Percentiles rank a stretch among this genome's conserved stretches.
Conservation (phyloP, 2,797 vertebrate genomes). For the Psittacula derbiana region DNA sequence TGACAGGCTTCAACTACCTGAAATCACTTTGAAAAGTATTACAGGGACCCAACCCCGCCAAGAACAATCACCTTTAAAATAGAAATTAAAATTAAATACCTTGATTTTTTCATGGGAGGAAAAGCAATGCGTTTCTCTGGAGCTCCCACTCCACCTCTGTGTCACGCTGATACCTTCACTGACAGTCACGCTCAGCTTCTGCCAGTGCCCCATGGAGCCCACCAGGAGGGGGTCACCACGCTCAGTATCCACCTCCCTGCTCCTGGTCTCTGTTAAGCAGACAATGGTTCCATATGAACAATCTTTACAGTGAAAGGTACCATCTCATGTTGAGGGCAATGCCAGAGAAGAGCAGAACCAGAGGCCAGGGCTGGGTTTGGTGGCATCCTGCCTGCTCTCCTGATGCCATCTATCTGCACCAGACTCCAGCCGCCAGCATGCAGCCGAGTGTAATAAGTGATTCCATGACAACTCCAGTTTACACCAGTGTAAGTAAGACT, state of each 20-base stretch:
- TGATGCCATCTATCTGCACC: fast-evolving
- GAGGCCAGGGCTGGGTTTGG: background rate
- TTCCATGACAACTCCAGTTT: background rate
- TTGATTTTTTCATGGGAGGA: background rate
- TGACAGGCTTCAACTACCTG: conserved; percentile 8
- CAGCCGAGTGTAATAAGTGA: background rate
- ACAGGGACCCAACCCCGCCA: background rate
- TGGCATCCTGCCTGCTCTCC: background rate
- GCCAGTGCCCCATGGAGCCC: background rate
- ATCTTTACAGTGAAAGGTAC: background rate
- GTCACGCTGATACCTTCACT: background rate
- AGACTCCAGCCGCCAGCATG: background rate
- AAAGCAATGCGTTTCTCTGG: background rate
- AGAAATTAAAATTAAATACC: conserved; percentile 7
- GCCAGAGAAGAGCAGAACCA: background rate
- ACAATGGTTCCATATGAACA: background rate
- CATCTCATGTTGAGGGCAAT: background rate
- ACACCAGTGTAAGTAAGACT: background rate
- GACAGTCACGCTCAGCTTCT: background rate
- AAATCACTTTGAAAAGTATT: background rate
- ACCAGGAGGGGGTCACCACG: background rate
- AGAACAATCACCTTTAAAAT: conserved; percentile 18
- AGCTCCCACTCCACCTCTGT: background rate
- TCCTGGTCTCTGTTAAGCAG: background rate
- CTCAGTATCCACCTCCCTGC: background rate